phyloP scores from a whole-genome alignment of 1,140 invertebrate genomes.

The Rhagoletis zephyria region DNA sequence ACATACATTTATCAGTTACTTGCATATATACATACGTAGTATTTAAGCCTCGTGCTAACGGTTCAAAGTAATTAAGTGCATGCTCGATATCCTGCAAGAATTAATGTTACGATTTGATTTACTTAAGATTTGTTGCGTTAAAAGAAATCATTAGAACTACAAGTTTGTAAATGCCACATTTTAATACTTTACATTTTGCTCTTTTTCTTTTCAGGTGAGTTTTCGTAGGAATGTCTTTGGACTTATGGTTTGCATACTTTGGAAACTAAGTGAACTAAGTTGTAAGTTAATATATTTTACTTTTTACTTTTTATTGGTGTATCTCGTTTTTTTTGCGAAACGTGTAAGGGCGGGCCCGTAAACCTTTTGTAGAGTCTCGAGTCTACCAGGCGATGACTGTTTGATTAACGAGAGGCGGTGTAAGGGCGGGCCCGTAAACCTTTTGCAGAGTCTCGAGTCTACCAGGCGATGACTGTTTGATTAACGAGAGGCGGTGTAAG shows the following conservation, averaged over 20 bases:
- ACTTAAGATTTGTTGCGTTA: not conserved
- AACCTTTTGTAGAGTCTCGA: too few species aligned
- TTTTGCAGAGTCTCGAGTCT: too few species aligned
- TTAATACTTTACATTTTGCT: not conserved
- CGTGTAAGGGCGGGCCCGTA: too few species aligned
- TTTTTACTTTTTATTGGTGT: not conserved
- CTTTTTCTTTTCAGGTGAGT: conserved; percentile 21
- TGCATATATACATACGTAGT: not conserved
- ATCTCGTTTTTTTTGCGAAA: not conserved
- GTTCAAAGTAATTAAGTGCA: conserved; percentile 30
- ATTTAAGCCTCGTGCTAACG: not conserved
- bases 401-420: too few species aligned
- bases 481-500: too few species aligned
- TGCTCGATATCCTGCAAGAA: not conserved
- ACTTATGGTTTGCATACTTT: not conserved
- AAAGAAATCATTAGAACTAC: not conserved
- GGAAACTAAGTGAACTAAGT: not conserved
- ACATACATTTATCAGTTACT: not conserved
- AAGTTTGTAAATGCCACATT: conserved; percentile 3
- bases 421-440: too few species aligned
- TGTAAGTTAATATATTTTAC: too few species aligned
- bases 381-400: too few species aligned
- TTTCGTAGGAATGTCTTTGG: not conserved
- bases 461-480: too few species aligned
- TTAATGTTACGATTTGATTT: conserved; percentile 32